Percentiles rank a stretch among this genome's conserved stretches.
Conservation (phyloP, 2,888 invertebrate genomes). For the Eristalis intricaria region DNA sequence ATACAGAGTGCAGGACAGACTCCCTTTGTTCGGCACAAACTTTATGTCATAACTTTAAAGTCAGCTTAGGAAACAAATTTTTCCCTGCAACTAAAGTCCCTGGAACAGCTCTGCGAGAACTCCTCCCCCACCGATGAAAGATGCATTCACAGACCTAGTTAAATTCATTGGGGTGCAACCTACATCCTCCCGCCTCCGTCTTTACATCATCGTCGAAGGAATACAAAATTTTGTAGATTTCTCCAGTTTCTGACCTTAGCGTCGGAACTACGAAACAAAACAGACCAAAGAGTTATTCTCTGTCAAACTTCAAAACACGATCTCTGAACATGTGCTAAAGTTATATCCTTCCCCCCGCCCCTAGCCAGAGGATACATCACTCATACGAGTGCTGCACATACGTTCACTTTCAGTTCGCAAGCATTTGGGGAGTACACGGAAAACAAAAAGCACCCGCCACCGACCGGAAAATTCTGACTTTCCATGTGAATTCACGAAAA, state of each 20-base stretch:
- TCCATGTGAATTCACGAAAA: slow-evolving; percentile 40
- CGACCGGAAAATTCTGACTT: slow-evolving; percentile 43
- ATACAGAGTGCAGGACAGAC: too few species aligned
- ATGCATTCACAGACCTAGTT: not conserved
- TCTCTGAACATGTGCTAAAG: slow-evolving; percentile 46
- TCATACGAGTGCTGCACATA: not conserved
- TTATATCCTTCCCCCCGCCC: not conserved
- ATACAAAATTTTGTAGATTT: not conserved
- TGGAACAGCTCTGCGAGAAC: too few species aligned
- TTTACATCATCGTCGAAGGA: not conserved
- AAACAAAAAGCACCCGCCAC: slow-evolving; percentile 29
- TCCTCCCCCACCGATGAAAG: not conserved
- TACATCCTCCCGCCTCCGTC: not conserved
- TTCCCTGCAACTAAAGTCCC: too few species aligned
- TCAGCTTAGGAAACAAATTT: too few species aligned
- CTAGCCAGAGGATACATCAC: not conserved
- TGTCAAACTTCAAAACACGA: slow-evolving; percentile 26
- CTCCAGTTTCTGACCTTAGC: slow-evolving; percentile 43
- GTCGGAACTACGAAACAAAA: not conserved
- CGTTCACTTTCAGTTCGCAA: slow-evolving; percentile 1
- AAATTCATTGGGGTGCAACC: slow-evolving; percentile 2
- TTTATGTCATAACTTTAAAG: too few species aligned
- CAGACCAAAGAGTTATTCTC: not conserved
- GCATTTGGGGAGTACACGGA: slow-evolving; percentile 23
- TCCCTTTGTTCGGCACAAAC: too few species aligned